phyloP scores from a whole-genome alignment of 2,888 invertebrate genomes.

The Aproaerema taeniolella region DNA sequence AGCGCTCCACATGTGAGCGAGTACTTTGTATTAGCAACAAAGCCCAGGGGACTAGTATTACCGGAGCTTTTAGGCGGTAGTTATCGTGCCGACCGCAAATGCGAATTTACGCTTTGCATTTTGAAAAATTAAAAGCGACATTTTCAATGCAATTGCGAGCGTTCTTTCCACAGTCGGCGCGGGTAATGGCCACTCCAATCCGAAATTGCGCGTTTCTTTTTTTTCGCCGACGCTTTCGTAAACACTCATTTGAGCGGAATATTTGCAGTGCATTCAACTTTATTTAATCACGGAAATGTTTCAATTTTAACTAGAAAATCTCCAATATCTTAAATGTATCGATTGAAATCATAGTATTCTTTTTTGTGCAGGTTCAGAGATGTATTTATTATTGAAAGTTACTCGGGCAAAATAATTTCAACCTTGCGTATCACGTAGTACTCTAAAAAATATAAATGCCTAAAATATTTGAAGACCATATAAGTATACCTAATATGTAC shows the following conservation, averaged over 20 bases:
- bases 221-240: conserved; percentile 55
- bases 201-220: conserved; percentile 56
- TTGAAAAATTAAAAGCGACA: conserved; percentile 73
- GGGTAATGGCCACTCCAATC: conserved; percentile 72
- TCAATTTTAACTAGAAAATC: conserved; percentile 21
- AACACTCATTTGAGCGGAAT: conserved; percentile 55
- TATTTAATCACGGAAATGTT: conserved; percentile 33
- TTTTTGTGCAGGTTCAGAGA: too few species aligned
- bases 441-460: too few species aligned
- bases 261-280: conserved; percentile 36
- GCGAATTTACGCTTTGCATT: conserved; percentile 70
- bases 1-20: conserved; percentile 51
- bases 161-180: conserved; percentile 61
- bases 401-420: too few species aligned
- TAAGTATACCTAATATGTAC: too few species aligned
- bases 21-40: conserved; percentile 67
- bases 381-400: too few species aligned
- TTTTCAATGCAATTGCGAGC: conserved; percentile 68
- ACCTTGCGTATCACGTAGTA: too few species aligned
- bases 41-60: conserved; percentile 52
- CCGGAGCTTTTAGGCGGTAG: conserved; percentile 67
- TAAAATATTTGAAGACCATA: too few species aligned
- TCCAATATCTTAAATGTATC: conserved; percentile 17
- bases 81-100: conserved; percentile 63
- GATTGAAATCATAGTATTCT: too few species aligned